Base-by-base conservation (phyloP, 2,888 invertebrate genomes). In the Apodemia hepburni region DNA sequence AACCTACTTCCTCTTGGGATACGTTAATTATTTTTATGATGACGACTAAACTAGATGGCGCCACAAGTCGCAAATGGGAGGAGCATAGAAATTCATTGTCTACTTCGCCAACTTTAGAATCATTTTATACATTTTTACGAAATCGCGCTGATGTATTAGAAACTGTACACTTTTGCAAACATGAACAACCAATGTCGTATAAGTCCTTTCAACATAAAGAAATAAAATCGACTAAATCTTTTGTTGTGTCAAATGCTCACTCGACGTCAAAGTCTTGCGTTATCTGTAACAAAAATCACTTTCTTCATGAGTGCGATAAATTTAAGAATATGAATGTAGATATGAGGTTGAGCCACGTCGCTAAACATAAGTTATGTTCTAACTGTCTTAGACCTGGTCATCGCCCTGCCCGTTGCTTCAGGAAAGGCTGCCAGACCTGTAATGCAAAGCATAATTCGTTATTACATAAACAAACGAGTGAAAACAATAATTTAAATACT, bases 121-220 rank as follows among this genome's bases (percentile, higher is more conserved):
- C 61, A 3, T 66, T 68, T 58, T 64, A 45, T 61, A 17, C 33
- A 9, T 65, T 67, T 54, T 51, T 67, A 12, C 62, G 63, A 38
- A 42, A 65, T 3, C 60, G 65, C 15, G 65, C 67, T 33, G 35
- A n/a, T 3, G 51, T 67, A 42, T 58, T 65, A 49, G 65, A 67
- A 54, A 67, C 65, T 9, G 11, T 63, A 17, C 54, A 63, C 29
- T 49, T 51, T 45, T n/a, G 6, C n/a, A 12, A 17, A 47, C 2
- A 9, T 17, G 17, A 47, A 8, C 8, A 47, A 17, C 9, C 17
- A 47, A 17, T 2, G 8, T 17, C 7, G 6, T 7, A 17, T 47
- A n/a, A 47, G 9, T 2, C 7, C 7, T 17, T 17, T 47, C 47
- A 47, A 6, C 15, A n/a, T 6, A 45, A 45, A 7, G 12, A 45